phyloP scores from a whole-genome alignment of 2,797 vertebrate genomes.

The Eurystomus glaucurus region DNA sequence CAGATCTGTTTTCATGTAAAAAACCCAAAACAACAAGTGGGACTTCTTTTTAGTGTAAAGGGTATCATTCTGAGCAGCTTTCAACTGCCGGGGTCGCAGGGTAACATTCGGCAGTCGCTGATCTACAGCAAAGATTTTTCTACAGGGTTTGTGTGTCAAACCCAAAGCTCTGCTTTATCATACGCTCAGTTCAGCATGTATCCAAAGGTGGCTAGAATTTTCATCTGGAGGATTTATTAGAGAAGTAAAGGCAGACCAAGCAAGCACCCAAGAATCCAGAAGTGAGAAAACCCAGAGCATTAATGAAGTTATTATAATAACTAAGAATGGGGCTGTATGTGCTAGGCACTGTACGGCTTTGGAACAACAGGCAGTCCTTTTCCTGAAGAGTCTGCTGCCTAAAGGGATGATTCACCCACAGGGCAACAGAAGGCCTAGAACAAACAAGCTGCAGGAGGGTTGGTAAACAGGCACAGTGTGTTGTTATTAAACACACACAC shows the following conservation, averaged over 20 bases:
- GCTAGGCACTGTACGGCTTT: neutral
- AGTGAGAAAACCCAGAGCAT: neutral
- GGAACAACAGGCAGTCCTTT: neutral
- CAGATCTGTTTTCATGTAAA: neutral
- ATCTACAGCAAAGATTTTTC: neutral
- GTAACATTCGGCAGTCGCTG: neutral
- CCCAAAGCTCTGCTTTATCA: neutral
- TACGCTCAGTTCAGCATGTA: rapidly evolving
- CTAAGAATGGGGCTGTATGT: neutral
- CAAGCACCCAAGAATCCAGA: neutral
- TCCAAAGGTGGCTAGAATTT: neutral
- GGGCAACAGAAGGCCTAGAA: slow-evolving; percentile 27
- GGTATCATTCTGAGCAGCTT: neutral
- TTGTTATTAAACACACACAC: neutral
- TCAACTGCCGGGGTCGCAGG: neutral
- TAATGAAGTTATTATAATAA: neutral
- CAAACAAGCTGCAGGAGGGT: slow-evolving; percentile 11
- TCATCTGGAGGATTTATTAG: neutral
- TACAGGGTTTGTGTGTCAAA: rapidly evolving
- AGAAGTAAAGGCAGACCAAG: neutral
- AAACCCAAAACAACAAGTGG: too few species aligned
- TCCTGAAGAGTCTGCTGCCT: neutral
- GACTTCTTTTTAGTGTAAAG: neutral
- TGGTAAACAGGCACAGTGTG: neutral
- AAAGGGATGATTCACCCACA: slow-evolving; percentile 18